phyloP scores from a whole-genome alignment of 2,888 invertebrate genomes.

The Trachelus troglodyta region DNA sequence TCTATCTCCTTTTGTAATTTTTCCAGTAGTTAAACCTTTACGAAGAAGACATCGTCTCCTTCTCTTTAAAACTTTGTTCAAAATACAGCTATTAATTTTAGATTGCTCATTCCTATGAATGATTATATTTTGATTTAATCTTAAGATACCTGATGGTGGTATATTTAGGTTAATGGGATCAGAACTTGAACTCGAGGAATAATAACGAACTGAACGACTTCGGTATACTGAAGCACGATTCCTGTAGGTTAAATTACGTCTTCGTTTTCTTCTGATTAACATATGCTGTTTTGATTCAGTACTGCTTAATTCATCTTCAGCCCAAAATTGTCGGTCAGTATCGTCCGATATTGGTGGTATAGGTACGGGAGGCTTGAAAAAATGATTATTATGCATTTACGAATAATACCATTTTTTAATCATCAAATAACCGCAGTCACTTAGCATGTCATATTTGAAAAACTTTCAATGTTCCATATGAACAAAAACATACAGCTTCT shows the following conservation, averaged over 20 bases:
- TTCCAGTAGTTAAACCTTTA: background rate
- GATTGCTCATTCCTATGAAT: background rate
- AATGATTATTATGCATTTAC: constrained; percentile 1
- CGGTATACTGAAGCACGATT: constrained; percentile 42
- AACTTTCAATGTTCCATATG: background rate
- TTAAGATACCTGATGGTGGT: constrained; percentile 25
- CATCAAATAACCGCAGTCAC: background rate
- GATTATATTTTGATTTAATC: background rate
- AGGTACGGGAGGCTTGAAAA: constrained; percentile 31
- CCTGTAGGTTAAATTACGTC: constrained; percentile 47
- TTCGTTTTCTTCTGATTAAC: constrained; percentile 38
- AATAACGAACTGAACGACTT: constrained; percentile 37
- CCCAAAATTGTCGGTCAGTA: constrained; percentile 54
- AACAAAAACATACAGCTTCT: constrained; percentile 40
- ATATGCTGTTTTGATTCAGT: constrained; percentile 44
- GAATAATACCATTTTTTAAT: background rate
- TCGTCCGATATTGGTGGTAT: constrained; percentile 43
- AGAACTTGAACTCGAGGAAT: constrained; percentile 46
- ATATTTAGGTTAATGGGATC: constrained; percentile 20
- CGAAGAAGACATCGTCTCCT: constrained; percentile 7
- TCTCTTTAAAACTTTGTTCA: constrained; percentile 14
- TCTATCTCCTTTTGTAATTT: background rate
- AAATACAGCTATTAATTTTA: background rate
- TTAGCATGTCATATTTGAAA: background rate
- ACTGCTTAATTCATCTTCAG: constrained; percentile 53